A percentile compares a stretch with the other conserved stretches of the same genome.
Evolutionary conservation across 2,797 vertebrate species (phyloP).

Genomic region (Falco concolor): DNA sequence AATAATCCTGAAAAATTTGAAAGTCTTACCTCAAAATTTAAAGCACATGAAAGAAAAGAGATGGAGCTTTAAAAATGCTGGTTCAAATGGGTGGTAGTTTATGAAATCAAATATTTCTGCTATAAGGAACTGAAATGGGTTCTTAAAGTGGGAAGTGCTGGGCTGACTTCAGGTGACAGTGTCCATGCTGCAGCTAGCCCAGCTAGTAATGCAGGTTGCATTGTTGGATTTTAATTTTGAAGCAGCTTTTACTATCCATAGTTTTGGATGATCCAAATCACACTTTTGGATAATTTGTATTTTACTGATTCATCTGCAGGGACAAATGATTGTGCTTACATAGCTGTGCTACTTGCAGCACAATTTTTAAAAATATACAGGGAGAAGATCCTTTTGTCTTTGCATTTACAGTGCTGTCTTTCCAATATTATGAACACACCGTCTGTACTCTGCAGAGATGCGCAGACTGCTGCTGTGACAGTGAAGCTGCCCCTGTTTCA

Average conservation of each 20-base stretch:
- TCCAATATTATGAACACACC: fast-evolving
- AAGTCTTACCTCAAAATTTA: neutral
- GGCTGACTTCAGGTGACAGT: neutral
- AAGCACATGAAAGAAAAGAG: neutral
- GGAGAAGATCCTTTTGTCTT: neutral
- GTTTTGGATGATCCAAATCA: neutral
- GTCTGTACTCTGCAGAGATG: neutral
- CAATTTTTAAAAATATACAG: neutral
- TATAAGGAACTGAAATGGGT: neutral
- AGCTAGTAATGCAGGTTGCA: neutral
- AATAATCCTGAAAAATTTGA: neutral
- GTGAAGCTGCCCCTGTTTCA: neutral
- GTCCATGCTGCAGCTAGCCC: neutral
- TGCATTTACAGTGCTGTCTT: neutral
- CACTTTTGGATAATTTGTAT: neutral
- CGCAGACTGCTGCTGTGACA: neutral
- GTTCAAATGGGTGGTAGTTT: neutral
- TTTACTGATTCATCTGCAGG: neutral
- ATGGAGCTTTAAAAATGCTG: neutral
- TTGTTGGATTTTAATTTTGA: neutral
- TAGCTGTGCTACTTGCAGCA: neutral
- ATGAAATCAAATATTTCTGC: neutral
- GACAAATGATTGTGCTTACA: neutral
- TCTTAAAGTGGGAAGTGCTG: neutral
- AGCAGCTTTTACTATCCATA: neutral